Percentiles rank a stretch among this genome's conserved stretches.
phyloP scores from a whole-genome alignment of 2,113 vertebrate species.

The Scalopus aquaticus region DNA sequence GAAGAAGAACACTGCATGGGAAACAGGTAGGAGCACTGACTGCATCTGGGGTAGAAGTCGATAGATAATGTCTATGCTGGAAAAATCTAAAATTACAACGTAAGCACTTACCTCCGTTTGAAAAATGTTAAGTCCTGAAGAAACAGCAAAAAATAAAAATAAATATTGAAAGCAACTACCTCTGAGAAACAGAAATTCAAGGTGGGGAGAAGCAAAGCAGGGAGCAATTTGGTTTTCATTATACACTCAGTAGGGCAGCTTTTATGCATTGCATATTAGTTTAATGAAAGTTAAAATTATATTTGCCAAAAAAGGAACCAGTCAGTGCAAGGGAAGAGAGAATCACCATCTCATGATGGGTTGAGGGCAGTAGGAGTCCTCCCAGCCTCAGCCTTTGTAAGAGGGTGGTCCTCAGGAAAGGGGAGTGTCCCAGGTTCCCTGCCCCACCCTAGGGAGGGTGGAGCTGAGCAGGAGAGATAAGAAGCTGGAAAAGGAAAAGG shows the following conservation, averaged over 20 bases:
- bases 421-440: no score
- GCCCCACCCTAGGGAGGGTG: no score
- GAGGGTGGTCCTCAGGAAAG: no score
- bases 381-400: not conserved
- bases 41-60: not conserved
- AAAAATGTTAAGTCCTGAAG: slow-evolving; percentile 2
- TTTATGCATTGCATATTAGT: not conserved
- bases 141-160: not conserved
- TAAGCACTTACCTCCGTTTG: not conserved
- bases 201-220: slow-evolving; percentile 1
- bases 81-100: not conserved
- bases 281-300: slow-evolving; percentile 6
- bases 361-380: not conserved
- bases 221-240: not conserved
- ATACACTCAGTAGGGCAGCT: not conserved
- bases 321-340: not conserved
- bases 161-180: not conserved
- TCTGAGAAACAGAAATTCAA: not conserved
- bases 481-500: no score
- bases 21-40: not conserved
- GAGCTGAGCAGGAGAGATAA: no score
- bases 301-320: not conserved
- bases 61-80: not conserved
- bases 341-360: not conserved
- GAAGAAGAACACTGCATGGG: not conserved